Evolutionary conservation across 2,113 vertebrate genomes (phyloP), one percentile per base, ranked within the genome.

Genomic region (Copsychus sechellarum): DNA sequence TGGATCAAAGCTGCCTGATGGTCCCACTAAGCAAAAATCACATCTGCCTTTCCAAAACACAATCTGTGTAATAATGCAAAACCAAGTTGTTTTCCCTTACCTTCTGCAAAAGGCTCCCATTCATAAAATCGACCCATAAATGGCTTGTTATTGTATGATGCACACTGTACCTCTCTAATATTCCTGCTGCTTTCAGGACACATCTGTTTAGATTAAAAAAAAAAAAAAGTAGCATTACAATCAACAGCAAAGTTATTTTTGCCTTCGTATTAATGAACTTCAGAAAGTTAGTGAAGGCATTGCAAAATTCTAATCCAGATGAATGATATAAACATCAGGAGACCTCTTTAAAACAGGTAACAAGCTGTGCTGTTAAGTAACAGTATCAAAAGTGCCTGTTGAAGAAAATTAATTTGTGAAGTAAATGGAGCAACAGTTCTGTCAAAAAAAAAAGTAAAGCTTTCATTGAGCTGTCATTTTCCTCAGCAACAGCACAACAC

Each of bases 41-140:
- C n/a, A 58, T 67, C 42, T 74, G 40, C 8, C 38, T 86, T 88
- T 72, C 47, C 54, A 57, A 88, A 93, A 86, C 21, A 92, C 18
- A 64, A 14, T 29, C 40, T 57, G 28, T 69, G 14, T 10, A 81
- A 92, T 12, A 86, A 87, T 18, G 17, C 5, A 91, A 83, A 86
- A 81, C 18, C 23, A 77, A 82, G 33, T 17, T 36, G 21, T 83
- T 64, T 85, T 74, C 50, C 61, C 98, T 97, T 98, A 99, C 99
- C 99, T 96, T 99, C 99, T 47, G 98, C 98, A 96, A 99, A 99
- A 50, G 99, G 99, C 45, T 99, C 99, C 99, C 99, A 99, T 88
- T 99, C 98, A 84, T 99, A 99, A 92, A 99, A 97, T 65, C 99
- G 97, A 53, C 99, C 99, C 99, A 99, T 99, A 97, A 99, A 99